Conservation (phyloP, 2,113 vertebrate species). For the Drymodes brunneopygia region DNA sequence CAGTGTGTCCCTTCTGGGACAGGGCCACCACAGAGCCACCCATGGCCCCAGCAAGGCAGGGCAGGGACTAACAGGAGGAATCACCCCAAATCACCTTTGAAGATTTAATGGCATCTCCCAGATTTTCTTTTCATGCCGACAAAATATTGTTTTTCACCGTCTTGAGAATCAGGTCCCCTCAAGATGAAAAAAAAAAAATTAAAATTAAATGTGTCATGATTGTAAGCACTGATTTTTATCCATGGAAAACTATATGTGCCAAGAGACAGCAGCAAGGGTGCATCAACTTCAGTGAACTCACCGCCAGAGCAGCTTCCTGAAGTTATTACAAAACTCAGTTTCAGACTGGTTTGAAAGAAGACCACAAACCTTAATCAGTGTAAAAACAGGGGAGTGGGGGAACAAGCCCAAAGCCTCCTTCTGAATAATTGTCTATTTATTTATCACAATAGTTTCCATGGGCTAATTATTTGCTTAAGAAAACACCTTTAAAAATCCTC, state of each 20-base stretch:
- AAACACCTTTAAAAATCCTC: constrained; percentile 35
- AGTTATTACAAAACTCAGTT: neutral
- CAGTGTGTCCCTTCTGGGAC: rapidly evolving
- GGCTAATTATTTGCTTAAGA: constrained; percentile 30
- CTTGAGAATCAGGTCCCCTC: neutral
- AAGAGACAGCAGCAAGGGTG: neutral
- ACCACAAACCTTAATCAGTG: neutral
- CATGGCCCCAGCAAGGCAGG: rapidly evolving
- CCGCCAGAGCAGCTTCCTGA: neutral
- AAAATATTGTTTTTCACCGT: rapidly evolving
- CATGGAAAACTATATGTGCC: rapidly evolving
- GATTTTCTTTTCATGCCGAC: neutral
- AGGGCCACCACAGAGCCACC: rapidly evolving
- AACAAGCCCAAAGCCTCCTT: neutral
- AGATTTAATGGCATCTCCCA: rapidly evolving
- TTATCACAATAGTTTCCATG: constrained; percentile 12
- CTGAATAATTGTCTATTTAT: constrained; percentile 22
- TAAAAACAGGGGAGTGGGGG: neutral
- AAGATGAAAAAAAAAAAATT: too few relatives aligned
- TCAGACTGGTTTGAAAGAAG: neutral
- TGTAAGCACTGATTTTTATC: neutral
- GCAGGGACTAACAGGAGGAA: neutral
- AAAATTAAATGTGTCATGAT: rapidly evolving
- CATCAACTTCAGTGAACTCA: neutral
- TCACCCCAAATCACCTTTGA: neutral